Conservation (phyloP, 2,113 vertebrate species). For the Thunnus thynnus region DNA sequence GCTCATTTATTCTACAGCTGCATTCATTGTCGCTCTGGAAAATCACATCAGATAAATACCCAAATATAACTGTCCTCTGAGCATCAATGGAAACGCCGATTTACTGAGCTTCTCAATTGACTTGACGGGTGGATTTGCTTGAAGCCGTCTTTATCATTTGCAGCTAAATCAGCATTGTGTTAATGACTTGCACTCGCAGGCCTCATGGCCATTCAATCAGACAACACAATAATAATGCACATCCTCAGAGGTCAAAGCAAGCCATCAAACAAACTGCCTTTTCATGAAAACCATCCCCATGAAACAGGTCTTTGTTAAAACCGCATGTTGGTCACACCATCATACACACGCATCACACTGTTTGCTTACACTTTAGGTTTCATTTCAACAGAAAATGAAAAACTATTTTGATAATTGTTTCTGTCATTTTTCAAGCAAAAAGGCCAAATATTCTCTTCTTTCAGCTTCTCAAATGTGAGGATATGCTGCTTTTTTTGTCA, state of each 20-base stretch:
- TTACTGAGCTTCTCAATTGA: constrained; percentile 68
- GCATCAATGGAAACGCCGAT: constrained; percentile 59
- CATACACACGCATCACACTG: background rate
- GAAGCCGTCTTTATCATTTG: constrained; percentile 71
- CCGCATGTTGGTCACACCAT: background rate
- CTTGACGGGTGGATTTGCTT: constrained; percentile 71
- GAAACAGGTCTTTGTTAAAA: constrained; percentile 17
- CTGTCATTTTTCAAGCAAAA: too few relatives aligned
- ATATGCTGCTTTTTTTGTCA: too few relatives aligned
- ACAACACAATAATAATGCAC: constrained; percentile 27
- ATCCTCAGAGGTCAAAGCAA: constrained; percentile 54
- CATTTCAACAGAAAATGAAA: background rate
- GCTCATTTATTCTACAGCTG: constrained; percentile 40
- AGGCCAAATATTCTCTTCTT: too few relatives aligned
- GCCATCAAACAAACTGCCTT: constrained; percentile 19
- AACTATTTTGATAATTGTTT: too few relatives aligned
- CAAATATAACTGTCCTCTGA: constrained; percentile 63
- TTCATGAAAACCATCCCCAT: constrained; percentile 29
- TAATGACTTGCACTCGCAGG: constrained; percentile 55
- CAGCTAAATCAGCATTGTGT: constrained; percentile 62
- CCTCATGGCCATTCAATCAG: constrained; percentile 44
- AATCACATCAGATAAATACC: constrained; percentile 55
- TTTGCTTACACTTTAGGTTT: background rate
- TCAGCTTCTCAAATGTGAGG: too few relatives aligned
- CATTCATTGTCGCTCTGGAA: constrained; percentile 38